phyloP scores from a whole-genome alignment of 2,797 vertebrate genomes.

The Distichodus sexfasciatus region DNA sequence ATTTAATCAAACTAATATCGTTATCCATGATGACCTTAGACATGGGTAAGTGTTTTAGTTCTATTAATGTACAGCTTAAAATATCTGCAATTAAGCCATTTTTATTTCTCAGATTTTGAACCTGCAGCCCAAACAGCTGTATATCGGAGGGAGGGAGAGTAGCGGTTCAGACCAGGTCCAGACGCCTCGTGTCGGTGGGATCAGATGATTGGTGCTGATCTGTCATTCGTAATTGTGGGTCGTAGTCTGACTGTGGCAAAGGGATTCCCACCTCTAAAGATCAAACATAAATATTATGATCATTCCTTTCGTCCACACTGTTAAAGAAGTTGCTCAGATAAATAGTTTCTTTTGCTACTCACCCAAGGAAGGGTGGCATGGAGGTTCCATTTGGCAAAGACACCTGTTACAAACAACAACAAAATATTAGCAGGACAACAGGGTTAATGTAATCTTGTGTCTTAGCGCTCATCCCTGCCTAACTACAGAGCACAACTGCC shows the following conservation, averaged over 20 bases:
- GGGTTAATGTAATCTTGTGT: background rate
- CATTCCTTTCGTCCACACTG: background rate
- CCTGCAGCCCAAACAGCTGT: background rate
- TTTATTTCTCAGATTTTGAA: background rate
- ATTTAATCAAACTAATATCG: background rate
- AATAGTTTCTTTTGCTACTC: conserved; percentile 22
- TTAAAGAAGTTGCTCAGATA: background rate
- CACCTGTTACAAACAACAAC: conserved; percentile 71
- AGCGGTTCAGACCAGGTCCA: conserved; percentile 1
- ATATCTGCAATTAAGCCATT: conserved; percentile 12
- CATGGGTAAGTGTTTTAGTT: conserved; percentile 1
- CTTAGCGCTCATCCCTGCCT: background rate
- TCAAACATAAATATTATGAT: background rate
- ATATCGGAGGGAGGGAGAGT: background rate
- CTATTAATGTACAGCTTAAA: conserved; percentile 12
- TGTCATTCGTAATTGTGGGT: conserved; percentile 93
- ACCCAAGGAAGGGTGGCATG: conserved; percentile 90
- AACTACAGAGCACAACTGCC: background rate
- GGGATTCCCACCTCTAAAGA: conserved; percentile 89
- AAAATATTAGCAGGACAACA: conserved; percentile 10
- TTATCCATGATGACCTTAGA: background rate
- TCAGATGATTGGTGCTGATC: conserved; percentile 86
- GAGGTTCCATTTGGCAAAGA: conserved; percentile 81
- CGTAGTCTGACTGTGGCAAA: conserved; percentile 91
- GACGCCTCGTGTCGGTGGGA: background rate